These are phyloP conservation scores for Distichodus sexfasciatus DNA, from an alignment of 2,797 vertebrate genomes.

Conservation along the genomic window DNA sequence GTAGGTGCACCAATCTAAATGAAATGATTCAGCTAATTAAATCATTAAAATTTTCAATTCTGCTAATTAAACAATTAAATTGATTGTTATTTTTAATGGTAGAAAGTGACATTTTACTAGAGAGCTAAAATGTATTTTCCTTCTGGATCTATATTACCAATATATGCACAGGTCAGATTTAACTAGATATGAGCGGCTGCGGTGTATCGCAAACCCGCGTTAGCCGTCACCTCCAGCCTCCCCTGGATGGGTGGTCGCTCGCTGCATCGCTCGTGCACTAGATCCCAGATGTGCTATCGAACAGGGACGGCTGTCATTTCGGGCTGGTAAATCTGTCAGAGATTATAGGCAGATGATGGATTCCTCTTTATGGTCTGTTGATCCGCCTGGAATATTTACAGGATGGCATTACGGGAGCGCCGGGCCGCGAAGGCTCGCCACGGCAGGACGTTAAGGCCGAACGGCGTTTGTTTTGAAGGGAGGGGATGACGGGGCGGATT, in stretches of 20 bases:
- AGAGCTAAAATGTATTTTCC: no score
- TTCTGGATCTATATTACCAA: slow-evolving; percentile 2
- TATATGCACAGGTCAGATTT: slow-evolving; percentile 12
- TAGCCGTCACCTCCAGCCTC: no score
- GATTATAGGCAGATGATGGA: slow-evolving; percentile 69
- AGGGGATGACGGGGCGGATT: background rate
- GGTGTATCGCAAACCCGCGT: no score
- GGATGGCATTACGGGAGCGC: slow-evolving; percentile 51
- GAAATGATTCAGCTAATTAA: no score
- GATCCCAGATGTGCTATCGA: slow-evolving; percentile 38
- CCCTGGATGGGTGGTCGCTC: background rate
- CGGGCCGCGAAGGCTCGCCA: slow-evolving; percentile 32
- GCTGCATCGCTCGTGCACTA: background rate
- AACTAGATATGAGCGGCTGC: no score
- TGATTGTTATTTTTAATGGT: no score
- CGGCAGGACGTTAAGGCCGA: slow-evolving; percentile 41
- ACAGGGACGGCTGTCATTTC: slow-evolving; percentile 38
- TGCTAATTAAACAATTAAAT: no score
- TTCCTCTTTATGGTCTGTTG: slow-evolving; percentile 70
- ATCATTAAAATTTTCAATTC: no score
- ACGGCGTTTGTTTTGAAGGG: slow-evolving; percentile 15
- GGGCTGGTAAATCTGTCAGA: slow-evolving; percentile 62
- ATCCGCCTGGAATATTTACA: slow-evolving; percentile 70
- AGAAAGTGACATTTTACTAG: no score
- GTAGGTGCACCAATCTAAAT: no score